Conservation (phyloP, 2,888 invertebrate genomes). For the Chaitophorus viminalis region DNA sequence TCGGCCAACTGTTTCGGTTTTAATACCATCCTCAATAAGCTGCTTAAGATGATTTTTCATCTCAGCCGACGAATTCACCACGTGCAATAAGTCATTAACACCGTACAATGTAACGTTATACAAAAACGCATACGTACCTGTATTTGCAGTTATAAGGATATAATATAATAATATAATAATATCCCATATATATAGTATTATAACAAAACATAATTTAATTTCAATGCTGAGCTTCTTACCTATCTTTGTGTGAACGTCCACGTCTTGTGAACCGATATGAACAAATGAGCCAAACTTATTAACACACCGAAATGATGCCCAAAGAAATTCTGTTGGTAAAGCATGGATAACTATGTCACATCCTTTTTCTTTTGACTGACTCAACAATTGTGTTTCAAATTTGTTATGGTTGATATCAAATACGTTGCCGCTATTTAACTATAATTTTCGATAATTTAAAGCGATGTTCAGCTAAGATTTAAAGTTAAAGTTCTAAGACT, state of each 20-base stretch:
- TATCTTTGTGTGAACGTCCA: constrained; percentile 71
- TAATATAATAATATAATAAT: not conserved
- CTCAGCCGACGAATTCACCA: constrained; percentile 30
- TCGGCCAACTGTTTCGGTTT: constrained; percentile 50
- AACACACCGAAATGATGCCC: constrained; percentile 71
- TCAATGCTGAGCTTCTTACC: constrained; percentile 66
- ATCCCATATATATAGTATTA: no score
- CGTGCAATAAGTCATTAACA: constrained; percentile 66
- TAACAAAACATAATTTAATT: not conserved
- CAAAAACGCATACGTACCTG: constrained; percentile 72
- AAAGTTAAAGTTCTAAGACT: constrained; percentile 9
- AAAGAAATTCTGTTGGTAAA: constrained; percentile 71
- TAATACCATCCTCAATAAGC: constrained; percentile 42
- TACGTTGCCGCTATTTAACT: constrained; percentile 54
- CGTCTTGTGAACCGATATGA: constrained; percentile 73
- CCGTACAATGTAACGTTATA: constrained; percentile 73
- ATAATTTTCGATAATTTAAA: constrained; percentile 19
- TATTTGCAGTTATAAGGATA: not conserved
- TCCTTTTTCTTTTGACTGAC: constrained; percentile 63
- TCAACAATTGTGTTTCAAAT: constrained; percentile 59
- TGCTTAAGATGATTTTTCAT: constrained; percentile 26
- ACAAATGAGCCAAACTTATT: constrained; percentile 72
- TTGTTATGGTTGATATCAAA: constrained; percentile 60
- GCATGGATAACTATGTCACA: constrained; percentile 73
- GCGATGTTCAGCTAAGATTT: not conserved